phyloP scores from a whole-genome alignment of 2,113 vertebrate genomes.

The Etia nguti region DNA sequence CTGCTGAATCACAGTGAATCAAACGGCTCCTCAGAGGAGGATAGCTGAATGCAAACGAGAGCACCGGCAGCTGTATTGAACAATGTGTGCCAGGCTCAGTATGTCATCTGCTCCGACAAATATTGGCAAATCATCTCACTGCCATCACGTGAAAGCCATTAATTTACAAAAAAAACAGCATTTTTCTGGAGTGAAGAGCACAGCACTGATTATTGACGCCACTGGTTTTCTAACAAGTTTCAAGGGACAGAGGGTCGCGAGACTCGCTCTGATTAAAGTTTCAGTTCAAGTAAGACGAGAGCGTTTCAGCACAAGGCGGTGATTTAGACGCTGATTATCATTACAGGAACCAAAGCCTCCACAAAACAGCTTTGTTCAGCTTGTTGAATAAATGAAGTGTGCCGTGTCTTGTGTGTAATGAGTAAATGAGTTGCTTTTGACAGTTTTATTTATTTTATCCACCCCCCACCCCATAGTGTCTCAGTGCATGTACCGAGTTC shows the following conservation, averaged over 20 bases:
- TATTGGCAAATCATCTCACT: slow-evolving; percentile 1
- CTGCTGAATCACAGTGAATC: background rate
- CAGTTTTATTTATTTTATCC: background rate
- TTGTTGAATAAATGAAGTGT: background rate
- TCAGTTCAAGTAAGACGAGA: background rate
- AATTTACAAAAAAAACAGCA: background rate
- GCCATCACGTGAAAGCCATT: background rate
- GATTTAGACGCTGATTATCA: background rate
- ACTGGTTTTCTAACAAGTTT: background rate
- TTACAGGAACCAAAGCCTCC: background rate
- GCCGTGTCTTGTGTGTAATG: background rate
- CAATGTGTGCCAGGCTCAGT: background rate
- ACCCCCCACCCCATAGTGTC: background rate
- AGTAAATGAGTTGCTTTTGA: background rate
- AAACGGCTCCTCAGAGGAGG: background rate
- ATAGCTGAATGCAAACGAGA: background rate
- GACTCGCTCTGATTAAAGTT: background rate
- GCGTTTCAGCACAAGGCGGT: background rate
- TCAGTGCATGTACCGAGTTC: slow-evolving; percentile 83
- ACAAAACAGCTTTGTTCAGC: background rate
- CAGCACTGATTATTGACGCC: background rate
- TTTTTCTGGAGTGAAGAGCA: background rate
- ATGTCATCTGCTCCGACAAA: slow-evolving; percentile 18
- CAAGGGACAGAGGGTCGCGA: background rate
- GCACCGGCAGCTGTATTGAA: slow-evolving; percentile 6